Conservation (phyloP, 30 jellyfish, hydroid and myxozoan genomes). For the Aurelia coerulea region DNA sequence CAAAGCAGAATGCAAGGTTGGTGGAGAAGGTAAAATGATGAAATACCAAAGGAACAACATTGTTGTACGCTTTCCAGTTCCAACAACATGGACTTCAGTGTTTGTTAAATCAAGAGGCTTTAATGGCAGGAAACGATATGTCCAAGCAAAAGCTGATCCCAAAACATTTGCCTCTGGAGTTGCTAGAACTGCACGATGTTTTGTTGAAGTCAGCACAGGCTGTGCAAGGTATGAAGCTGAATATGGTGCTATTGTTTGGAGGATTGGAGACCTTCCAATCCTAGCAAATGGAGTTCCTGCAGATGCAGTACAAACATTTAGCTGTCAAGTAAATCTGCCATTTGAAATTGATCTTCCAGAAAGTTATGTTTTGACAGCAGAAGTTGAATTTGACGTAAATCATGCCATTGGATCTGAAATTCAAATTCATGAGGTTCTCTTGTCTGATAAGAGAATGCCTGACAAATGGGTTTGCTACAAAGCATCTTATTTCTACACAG, state of each 20-base stretch:
- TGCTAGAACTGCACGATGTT: conserved; percentile 64
- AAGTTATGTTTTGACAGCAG: conserved; percentile 64
- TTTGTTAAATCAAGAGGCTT: conserved; percentile 64
- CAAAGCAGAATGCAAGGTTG: conserved; percentile 74
- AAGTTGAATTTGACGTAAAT: conserved; percentile 79
- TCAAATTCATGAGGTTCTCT: conserved; percentile 69
- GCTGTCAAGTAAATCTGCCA: conserved; percentile 75
- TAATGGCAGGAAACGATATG: conserved; percentile 59
- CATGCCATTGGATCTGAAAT: conserved; percentile 81
- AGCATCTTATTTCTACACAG: conserved; percentile 67
- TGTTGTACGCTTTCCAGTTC: conserved; percentile 72
- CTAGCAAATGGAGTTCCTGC: conserved; percentile 68
- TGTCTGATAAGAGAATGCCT: conserved; percentile 70
- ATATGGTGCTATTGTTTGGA: conserved; percentile 84
- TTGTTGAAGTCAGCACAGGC: conserved; percentile 79
- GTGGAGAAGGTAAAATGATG: conserved; percentile 68
- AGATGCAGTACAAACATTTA: conserved; percentile 83
- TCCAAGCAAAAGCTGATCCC: conserved; percentile 52
- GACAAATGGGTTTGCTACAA: conserved; percentile 95
- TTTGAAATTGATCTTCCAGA: conserved; percentile 77
- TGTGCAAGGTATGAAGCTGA: conserved; percentile 88
- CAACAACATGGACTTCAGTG: conserved; percentile 82
- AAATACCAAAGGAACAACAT: conserved; percentile 65
- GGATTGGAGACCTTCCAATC: conserved; percentile 78
- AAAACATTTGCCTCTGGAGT: conserved; percentile 62